Evolutionary conservation across 2,888 invertebrate species (phyloP), one percentile per base, ranked within the genome.

Genomic region (Iphiclides podalirius): DNA sequence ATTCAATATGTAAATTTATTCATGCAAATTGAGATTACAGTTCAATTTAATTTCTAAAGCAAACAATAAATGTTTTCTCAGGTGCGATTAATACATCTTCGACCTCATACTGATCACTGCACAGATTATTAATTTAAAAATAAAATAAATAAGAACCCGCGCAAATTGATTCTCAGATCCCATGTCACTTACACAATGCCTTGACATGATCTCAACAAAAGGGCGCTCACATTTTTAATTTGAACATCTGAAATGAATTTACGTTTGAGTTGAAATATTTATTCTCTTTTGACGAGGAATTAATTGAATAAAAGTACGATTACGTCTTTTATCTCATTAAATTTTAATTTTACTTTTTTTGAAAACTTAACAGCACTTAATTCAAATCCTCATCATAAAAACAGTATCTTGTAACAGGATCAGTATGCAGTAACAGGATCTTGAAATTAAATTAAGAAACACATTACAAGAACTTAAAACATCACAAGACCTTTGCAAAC

Each of bases 51-150:
- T 31, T n/a, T 31, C 6, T 1, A 11, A 11, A n/a, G n/a, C 31
- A 1, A 8, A 31, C 31, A 31, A 31, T 31, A 31, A 31, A 13
- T 12, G 13, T 39, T 23, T 39, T 14, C 9, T 13, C 31, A 11
- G 11, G 11, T 12, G 31, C n/a, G 31, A 31, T 31, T 31, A 31
- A n/a, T 11, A 31, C 15, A 15, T 13, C 9, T 13, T 38, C 20
- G 33, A 31, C 9, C 16, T 17, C 16, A 26, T 35, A 6, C 15
- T 41, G 36, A 11, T 14, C 31, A 38, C 13, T 34, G 15, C 17
- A 26, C 34, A 39, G 13, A 44, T 44, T 36, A 49, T 49, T 49
- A 49, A 49, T 49, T 49, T 39, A 17, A 12, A 38, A 9, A 23
- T 15, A 16, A 49, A 40, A 35, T 1, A 35, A 35, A 35, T 31